Evolutionary conservation across 2,888 invertebrate genomes (phyloP).

Genomic region (Polia nebulosa): DNA sequence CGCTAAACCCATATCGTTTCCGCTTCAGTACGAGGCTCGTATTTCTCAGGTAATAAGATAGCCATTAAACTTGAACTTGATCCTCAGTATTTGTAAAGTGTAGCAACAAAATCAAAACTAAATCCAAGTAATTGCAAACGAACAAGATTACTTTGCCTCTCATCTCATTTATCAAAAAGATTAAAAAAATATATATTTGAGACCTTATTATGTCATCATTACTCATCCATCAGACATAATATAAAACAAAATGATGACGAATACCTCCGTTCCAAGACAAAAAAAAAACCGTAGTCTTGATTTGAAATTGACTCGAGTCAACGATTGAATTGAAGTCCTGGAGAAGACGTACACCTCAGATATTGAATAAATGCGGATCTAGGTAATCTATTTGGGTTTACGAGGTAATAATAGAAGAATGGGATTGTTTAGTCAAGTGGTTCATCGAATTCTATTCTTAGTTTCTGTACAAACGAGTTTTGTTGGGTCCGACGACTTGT

Average conservation of each 20-base stretch:
- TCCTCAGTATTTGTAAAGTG: conserved; percentile 2
- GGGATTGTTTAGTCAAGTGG: conserved; percentile 54
- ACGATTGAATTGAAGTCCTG: conserved; percentile 5
- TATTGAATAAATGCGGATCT: conserved; percentile 50
- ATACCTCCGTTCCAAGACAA: conserved; percentile 7
- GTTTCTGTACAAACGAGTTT: conserved; percentile 48
- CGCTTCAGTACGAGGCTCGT: conserved; percentile 30
- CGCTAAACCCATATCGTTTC: conserved; percentile 27
- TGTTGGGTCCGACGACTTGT: conserved; percentile 23
- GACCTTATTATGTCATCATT: background rate
- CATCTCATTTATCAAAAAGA: background rate
- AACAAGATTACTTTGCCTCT: background rate
- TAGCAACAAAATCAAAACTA: conserved; percentile 10
- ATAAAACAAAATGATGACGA: conserved; percentile 12
- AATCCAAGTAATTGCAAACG: conserved; percentile 4
- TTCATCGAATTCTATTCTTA: conserved; percentile 50
- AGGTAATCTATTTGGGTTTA: conserved; percentile 58
- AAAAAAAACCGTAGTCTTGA: conserved; percentile 1
- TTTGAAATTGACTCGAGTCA: background rate
- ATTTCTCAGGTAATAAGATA: conserved; percentile 38
- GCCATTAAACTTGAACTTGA: conserved; percentile 44
- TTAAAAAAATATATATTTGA: background rate
- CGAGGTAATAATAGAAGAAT: conserved; percentile 60
- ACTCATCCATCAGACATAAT: background rate
- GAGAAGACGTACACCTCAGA: conserved; percentile 10